Base-by-base conservation (phyloP, 2,113 vertebrate genomes). In the Agapornis roseicollis region DNA sequence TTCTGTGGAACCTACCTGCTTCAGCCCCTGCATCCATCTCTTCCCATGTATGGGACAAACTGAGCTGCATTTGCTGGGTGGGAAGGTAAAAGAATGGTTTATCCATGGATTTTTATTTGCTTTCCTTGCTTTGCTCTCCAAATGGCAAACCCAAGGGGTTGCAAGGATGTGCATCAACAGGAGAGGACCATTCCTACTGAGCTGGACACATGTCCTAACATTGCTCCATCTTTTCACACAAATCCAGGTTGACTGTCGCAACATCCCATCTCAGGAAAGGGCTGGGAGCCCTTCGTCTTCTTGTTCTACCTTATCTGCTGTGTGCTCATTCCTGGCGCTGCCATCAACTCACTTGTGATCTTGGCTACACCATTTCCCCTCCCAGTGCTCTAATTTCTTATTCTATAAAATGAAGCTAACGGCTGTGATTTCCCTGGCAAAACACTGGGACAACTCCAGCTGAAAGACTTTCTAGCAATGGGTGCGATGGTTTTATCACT, bases 281-380 rank as follows among this genome's bases (percentile, higher is more conserved):
- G 11, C 11, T 52, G 18, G 53, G 47, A 42, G 42, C 11, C 50
- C 28, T 58, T 15, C n/a, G 20, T 17, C 47, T 10, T 22, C 88
- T 29, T 13, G 17, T 42, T 14, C 23, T 31, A 58, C n/a, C 17
- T 89, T 17, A 12, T 16, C 53, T 42, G 8, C 39, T 29, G 9
- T 3, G 1, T 39, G 53, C 6, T 70, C 13, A 1, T 71, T 71
- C n/a, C 46, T 17, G 50, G 41, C 41, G 70, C 50, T 69, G 8
- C 56, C 50, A 11, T 17, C 15, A 49, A 17, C 25, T 71, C 3
- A 0, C 9, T 0, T 1, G 56, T 63, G 63, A 63, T 68, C 63
- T 86, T 3, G 0, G 42, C 14, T 46, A 33, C 33, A 5, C 42
- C 8, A 12, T 49, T 82, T 61, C 49, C 33, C 16, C 25, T 58